Conservation (phyloP, 2,797 vertebrate species). For the Acanthornis magna region DNA sequence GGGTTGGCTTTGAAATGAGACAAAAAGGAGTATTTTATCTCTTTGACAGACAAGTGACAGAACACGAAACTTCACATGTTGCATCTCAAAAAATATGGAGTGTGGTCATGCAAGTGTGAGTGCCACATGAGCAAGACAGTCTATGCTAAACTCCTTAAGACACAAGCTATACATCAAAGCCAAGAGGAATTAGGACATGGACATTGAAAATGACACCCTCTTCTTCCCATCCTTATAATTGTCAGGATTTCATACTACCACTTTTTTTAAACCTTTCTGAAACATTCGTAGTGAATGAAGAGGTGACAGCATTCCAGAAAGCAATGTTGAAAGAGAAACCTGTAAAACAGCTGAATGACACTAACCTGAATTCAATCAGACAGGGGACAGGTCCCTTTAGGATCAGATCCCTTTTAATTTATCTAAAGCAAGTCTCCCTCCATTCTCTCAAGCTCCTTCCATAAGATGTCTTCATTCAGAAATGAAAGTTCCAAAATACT, state of each 20-base stretch:
- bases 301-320: constrained; percentile 26
- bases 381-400: not conserved
- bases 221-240: not conserved
- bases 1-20: not conserved
- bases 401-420: constrained; percentile 21
- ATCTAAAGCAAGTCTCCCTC: not conserved
- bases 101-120: not conserved
- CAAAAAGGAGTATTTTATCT: not conserved
- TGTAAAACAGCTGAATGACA: constrained; percentile 29
- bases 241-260: not conserved
- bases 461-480: not conserved
- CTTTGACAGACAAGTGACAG: not conserved
- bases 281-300: constrained; percentile 9
- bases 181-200: not conserved
- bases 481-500: not conserved
- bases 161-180: constrained; percentile 27
- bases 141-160: not conserved
- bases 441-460: not conserved
- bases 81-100: not conserved
- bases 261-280: constrained; percentile 1
- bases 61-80: not conserved
- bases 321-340: not conserved
- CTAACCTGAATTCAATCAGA: constrained; percentile 26
- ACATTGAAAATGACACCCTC: not conserved
- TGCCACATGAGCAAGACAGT: not conserved